Evolutionary conservation across 2,797 vertebrate species (phyloP).

Genomic region (Aulostomus chinensis): DNA sequence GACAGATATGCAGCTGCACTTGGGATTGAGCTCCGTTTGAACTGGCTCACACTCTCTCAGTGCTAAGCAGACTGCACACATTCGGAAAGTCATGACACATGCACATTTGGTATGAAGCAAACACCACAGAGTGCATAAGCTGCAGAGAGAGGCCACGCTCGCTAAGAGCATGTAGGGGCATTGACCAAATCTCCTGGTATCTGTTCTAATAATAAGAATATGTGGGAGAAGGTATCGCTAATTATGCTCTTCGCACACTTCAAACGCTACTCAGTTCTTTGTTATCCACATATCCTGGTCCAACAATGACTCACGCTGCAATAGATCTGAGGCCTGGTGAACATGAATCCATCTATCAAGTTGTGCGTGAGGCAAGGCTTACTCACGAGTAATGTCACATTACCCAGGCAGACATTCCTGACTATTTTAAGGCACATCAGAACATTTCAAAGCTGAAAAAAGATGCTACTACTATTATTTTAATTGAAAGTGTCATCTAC

Average conservation of each 20-base stretch:
- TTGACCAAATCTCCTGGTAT: slow-evolving; percentile 34
- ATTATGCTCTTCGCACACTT: slow-evolving; percentile 74
- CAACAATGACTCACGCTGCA: slow-evolving; percentile 50
- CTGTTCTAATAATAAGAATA: slow-evolving; percentile 64
- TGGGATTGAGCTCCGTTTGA: slow-evolving; percentile 47
- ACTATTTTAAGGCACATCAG: too few species aligned
- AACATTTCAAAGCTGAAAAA: too few species aligned
- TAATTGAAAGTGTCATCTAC: too few species aligned
- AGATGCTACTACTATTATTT: too few species aligned
- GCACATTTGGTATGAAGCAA: slow-evolving; percentile 45
- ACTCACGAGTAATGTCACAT: slow-evolving; percentile 9
- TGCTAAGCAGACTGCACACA: slow-evolving; percentile 30
- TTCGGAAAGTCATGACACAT: slow-evolving; percentile 51
- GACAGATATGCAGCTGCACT: slow-evolving; percentile 66
- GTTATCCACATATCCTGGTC: slow-evolving; percentile 38
- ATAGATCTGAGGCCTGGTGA: slow-evolving; percentile 20
- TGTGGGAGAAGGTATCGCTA: slow-evolving; percentile 61
- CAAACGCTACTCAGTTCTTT: slow-evolving; percentile 48
- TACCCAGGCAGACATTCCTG: too few species aligned
- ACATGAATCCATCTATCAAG: slow-evolving; percentile 16
- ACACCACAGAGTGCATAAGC: slow-evolving; percentile 29
- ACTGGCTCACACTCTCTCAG: slow-evolving; percentile 40
- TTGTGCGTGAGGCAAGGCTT: slow-evolving; percentile 8
- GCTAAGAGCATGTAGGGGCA: slow-evolving; percentile 17
- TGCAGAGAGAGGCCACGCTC: slow-evolving; percentile 1